phyloP scores from a whole-genome alignment of 2,888 invertebrate genomes.

The Nebria salina region DNA sequence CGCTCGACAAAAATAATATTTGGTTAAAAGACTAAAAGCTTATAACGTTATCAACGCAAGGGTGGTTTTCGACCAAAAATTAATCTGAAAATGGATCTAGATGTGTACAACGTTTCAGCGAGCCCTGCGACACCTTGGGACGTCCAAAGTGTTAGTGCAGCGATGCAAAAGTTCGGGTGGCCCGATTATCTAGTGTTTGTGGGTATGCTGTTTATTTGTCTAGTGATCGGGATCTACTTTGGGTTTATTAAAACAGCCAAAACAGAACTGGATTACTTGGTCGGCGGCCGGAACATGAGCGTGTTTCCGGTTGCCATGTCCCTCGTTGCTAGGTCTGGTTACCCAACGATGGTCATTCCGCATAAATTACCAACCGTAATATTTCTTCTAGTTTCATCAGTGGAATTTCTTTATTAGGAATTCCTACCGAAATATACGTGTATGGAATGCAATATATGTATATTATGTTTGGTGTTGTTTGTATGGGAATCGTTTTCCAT shows the following conservation, averaged over 20 bases:
- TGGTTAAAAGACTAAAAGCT: too few species aligned
- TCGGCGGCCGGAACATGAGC: constrained; percentile 84
- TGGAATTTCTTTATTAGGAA: constrained; percentile 80
- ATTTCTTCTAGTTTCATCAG: constrained; percentile 71
- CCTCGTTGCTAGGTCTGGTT: constrained; percentile 78
- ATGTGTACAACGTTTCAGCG: neutral
- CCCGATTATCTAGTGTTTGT: constrained; percentile 83
- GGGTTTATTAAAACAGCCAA: constrained; percentile 76
- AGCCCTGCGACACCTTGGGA: neutral
- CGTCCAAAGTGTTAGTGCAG: constrained; percentile 56
- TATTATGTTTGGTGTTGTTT: constrained; percentile 70
- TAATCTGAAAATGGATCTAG: neutral
- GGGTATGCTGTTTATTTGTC: constrained; percentile 79
- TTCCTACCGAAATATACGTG: constrained; percentile 83
- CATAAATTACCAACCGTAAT: too few species aligned
- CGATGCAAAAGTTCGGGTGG: constrained; percentile 65
- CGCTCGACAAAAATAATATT: too few species aligned
- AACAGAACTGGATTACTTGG: constrained; percentile 76
- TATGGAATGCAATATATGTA: constrained; percentile 82
- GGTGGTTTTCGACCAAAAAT: neutral
- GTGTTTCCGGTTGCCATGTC: constrained; percentile 86
- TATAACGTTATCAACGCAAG: too few species aligned
- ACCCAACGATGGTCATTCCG: too few species aligned
- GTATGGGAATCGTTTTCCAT: constrained; percentile 75
- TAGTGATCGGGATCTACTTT: constrained; percentile 83